phyloP scores from a whole-genome alignment of 1,140 invertebrate species.

The Drosophila saltans region DNA sequence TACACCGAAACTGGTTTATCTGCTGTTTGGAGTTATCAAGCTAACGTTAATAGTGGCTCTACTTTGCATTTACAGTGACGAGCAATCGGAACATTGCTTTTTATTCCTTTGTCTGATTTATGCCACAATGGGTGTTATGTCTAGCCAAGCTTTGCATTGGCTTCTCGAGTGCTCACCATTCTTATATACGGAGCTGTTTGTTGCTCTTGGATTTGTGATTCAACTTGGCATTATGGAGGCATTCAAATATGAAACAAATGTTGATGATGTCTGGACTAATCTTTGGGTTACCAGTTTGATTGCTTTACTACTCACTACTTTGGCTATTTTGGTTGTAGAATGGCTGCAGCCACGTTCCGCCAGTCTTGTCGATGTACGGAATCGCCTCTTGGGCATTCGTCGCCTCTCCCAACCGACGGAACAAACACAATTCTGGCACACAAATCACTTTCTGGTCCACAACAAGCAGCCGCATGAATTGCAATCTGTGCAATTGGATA shows the following conservation, averaged over 20 bases:
- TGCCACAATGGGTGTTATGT: constrained; percentile 62
- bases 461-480: constrained; percentile 67
- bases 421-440: constrained; percentile 70
- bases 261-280: constrained; percentile 48
- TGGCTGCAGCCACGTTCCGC: constrained; percentile 61
- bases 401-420: constrained; percentile 37
- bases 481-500: constrained; percentile 58
- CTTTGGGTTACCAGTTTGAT: constrained; percentile 51
- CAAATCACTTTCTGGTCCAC: constrained; percentile 75
- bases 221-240: constrained; percentile 56
- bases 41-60: constrained; percentile 64
- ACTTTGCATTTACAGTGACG: constrained; percentile 69
- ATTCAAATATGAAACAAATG: constrained; percentile 63
- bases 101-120: constrained; percentile 75
- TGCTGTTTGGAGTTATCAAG: constrained; percentile 76
- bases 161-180: constrained; percentile 71
- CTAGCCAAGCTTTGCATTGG: constrained; percentile 68
- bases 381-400: constrained; percentile 69
- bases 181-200: constrained; percentile 65
- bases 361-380: constrained; percentile 71
- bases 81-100: constrained; percentile 64
- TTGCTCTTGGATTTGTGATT: constrained; percentile 52
- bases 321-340: constrained; percentile 49
- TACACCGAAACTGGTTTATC: constrained; percentile 67
- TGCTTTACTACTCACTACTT: constrained; percentile 45